A percentile compares a stretch with the other conserved stretches of the same genome.
Evolutionary conservation across 2,113 vertebrate species (phyloP).

Genomic region (Aramus guarauna): DNA sequence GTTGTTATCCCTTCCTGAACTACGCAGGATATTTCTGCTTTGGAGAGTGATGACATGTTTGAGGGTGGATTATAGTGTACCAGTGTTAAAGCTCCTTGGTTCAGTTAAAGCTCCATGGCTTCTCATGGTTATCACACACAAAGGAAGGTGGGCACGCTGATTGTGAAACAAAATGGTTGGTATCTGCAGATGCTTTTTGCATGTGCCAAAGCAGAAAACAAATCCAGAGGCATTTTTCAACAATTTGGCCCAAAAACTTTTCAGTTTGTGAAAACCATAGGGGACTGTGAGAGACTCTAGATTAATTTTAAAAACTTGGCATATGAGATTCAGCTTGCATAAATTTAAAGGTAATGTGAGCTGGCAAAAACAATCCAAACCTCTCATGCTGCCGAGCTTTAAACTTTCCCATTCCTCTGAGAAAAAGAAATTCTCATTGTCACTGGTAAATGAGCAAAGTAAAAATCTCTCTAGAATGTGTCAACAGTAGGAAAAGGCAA

Average conservation of each 20-base stretch:
- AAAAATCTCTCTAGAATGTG: neutral
- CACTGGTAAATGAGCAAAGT: neutral
- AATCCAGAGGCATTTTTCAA: neutral
- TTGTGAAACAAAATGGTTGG: neutral
- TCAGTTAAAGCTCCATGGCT: neutral
- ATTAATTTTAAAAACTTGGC: constrained; percentile 18
- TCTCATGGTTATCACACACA: neutral
- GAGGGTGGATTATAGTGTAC: neutral
- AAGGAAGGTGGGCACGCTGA: rapidly evolving
- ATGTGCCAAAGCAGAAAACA: neutral
- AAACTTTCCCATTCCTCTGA: neutral
- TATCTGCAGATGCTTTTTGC: neutral
- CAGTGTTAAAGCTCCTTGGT: neutral
- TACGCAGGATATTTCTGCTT: neutral
- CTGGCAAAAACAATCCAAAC: neutral
- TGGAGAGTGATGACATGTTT: neutral
- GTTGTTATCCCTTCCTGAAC: neutral
- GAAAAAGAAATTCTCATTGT: constrained; percentile 1
- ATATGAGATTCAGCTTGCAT: constrained; percentile 14
- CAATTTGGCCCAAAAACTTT: neutral
- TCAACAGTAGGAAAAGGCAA: neutral
- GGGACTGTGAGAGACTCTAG: neutral
- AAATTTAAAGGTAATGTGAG: constrained; percentile 14
- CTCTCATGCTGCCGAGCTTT: constrained; percentile 1
- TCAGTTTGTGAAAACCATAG: neutral